Evolutionary conservation across 2,888 invertebrate species (phyloP).

Genomic region (Cerastis leucographa): DNA sequence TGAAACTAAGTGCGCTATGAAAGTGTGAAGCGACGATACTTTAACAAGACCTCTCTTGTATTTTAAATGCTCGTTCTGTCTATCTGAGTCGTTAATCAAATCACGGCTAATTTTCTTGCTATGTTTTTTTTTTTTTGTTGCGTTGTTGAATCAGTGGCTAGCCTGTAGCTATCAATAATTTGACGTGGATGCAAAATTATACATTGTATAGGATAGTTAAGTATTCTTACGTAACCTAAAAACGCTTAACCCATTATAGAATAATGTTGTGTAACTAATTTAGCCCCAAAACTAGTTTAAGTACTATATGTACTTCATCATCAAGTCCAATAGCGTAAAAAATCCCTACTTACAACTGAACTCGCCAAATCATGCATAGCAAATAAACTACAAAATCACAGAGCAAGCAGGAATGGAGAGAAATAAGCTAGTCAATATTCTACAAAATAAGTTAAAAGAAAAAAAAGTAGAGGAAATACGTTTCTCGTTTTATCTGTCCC

Average conservation of each 20-base stretch:
- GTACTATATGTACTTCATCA: not conserved
- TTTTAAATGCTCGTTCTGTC: conserved; percentile 60
- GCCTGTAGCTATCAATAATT: not conserved
- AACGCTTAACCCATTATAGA: not conserved
- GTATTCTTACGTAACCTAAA: not conserved
- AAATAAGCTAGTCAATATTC: conserved; percentile 81
- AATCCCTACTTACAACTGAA: conserved; percentile 15
- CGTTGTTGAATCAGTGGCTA: conserved; percentile 1
- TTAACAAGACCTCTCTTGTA: conserved; percentile 64
- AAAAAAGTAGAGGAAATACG: conserved; percentile 82
- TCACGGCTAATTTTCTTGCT: conserved; percentile 55
- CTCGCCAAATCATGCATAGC: conserved; percentile 50
- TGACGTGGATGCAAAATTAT: no score
- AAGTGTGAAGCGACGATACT: conserved; percentile 64
- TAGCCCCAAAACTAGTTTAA: not conserved
- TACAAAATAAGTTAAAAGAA: conserved; percentile 83
- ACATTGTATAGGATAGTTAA: not conserved
- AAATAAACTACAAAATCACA: conserved; percentile 59
- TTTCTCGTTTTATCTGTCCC: conserved; percentile 88
- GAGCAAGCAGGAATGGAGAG: conserved; percentile 63
- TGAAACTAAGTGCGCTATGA: conserved; percentile 71
- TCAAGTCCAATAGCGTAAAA: not conserved
- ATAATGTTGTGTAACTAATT: not conserved
- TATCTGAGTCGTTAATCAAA: conserved; percentile 62
- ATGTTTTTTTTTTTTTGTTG: conserved; percentile 35